Percentiles rank a stretch among this genome's conserved stretches.
Evolutionary conservation across 2,888 invertebrate genomes (phyloP).

Genomic region (Leptura quadrifasciata): DNA sequence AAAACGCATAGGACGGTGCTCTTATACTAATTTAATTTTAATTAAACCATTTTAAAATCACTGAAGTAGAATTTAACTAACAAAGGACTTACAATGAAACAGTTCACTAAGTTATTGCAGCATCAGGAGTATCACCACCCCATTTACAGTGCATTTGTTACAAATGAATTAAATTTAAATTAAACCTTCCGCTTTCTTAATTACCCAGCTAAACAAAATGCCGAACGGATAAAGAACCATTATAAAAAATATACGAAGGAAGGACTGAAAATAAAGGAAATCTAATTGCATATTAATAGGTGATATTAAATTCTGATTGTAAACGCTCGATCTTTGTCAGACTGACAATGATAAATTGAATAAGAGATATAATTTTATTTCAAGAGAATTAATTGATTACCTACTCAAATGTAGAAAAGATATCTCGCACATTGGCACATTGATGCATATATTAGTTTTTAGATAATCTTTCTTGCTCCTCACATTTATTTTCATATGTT

Average conservation of each 20-base stretch:
- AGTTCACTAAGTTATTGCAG: conserved; percentile 9
- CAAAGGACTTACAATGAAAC: conserved; percentile 13
- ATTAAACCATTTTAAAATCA: conserved; percentile 1
- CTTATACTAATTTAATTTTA: conserved; percentile 2
- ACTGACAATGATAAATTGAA: conserved; percentile 53
- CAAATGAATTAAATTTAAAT: conserved; percentile 25
- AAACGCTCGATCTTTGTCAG: conserved; percentile 46
- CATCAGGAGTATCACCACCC: conserved; percentile 3
- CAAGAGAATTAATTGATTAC: conserved; percentile 49
- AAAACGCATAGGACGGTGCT: not conserved
- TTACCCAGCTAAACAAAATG: conserved; percentile 20
- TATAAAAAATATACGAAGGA: conserved; percentile 4
- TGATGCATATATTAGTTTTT: conserved; percentile 24
- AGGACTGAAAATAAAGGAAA: conserved; percentile 5
- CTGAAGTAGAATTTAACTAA: not conserved
- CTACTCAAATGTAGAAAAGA: conserved; percentile 32
- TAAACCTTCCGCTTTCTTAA: conserved; percentile 25
- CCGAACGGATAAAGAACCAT: not conserved
- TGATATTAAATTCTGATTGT: conserved; percentile 28
- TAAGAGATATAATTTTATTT: conserved; percentile 51
- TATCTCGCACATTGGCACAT: conserved; percentile 34
- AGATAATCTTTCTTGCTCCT: not conserved
- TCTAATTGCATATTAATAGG: conserved; percentile 41
- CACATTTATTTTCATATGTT: not conserved
- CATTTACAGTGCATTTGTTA: not conserved